Conservation (phyloP, 2,888 invertebrate genomes). For the Chrysomela aeneicollis region DNA sequence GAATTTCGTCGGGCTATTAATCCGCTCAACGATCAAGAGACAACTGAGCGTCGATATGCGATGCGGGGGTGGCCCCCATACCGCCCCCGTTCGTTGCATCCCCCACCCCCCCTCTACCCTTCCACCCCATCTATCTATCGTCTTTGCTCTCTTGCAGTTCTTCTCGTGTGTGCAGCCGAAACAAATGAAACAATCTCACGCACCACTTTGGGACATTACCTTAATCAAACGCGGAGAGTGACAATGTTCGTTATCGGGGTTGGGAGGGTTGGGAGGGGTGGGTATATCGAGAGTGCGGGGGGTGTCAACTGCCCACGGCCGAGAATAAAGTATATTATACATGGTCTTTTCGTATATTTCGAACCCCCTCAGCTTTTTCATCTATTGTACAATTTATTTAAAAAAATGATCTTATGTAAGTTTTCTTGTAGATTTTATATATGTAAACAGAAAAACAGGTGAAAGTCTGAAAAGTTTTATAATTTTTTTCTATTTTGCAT, state of each 20-base stretch:
- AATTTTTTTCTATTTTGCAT: too few relatives aligned
- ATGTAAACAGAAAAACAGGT: too few relatives aligned
- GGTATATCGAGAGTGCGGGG: constrained; percentile 28
- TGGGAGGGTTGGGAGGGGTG: constrained; percentile 23
- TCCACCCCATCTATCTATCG: too few relatives aligned
- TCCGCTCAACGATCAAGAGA: constrained; percentile 39
- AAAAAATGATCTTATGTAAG: too few relatives aligned
- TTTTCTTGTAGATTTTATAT: too few relatives aligned
- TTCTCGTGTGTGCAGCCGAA: constrained; percentile 38
- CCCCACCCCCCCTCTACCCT: background rate
- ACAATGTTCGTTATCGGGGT: constrained; percentile 38
- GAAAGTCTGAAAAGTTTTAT: too few relatives aligned
- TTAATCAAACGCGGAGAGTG: constrained; percentile 57
- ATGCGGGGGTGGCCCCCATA: constrained; percentile 29
- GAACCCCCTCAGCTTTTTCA: too few relatives aligned
- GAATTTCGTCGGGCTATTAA: constrained; percentile 45
- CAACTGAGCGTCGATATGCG: constrained; percentile 38
- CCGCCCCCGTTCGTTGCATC: constrained; percentile 27
- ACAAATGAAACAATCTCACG: constrained; percentile 60
- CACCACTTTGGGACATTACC: constrained; percentile 57
- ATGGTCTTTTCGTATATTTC: too few relatives aligned
- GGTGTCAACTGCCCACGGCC: background rate
- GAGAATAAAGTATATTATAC: too few relatives aligned
- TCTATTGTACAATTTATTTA: too few relatives aligned
- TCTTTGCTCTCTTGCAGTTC: constrained; percentile 35